A percentile compares a stretch with the other conserved stretches of the same genome.
These are phyloP conservation scores for Epiblema foenella DNA, from an alignment of 2,888 invertebrate species.

Conservation along the genomic window DNA sequence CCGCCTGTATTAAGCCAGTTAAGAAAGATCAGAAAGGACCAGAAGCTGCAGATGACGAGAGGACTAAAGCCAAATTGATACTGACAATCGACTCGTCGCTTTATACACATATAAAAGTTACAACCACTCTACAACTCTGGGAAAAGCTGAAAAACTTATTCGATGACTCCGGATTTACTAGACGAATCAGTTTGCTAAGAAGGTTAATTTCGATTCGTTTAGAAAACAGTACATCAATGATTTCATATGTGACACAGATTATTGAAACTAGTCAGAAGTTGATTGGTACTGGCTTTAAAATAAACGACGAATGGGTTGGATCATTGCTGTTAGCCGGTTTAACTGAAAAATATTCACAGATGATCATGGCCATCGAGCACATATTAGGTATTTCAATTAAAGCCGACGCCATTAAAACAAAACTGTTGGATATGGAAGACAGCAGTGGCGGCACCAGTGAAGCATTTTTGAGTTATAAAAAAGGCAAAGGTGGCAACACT, in stretches of 20 bases:
- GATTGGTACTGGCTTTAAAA: conserved; percentile 1
- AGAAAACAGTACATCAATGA: conserved; percentile 12
- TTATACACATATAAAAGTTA: conserved; percentile 2
- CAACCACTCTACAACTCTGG: background rate
- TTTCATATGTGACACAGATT: conserved; percentile 14
- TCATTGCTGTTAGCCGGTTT: conserved; percentile 5
- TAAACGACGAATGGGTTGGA: conserved; percentile 8
- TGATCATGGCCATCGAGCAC: conserved; percentile 11
- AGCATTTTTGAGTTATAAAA: no score
- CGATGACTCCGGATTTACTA: conserved; percentile 14
- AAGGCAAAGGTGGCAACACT: no score
- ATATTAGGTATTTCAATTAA: background rate
- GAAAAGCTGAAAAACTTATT: conserved; percentile 2
- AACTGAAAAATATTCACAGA: conserved; percentile 1
- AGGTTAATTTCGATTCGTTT: conserved; percentile 10
- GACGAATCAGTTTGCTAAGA: conserved; percentile 17
- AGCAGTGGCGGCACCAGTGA: no score
- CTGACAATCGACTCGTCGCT: conserved; percentile 13
- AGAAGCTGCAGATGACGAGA: conserved; percentile 4
- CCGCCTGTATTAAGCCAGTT: background rate
- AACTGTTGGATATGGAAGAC: no score
- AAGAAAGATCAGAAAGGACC: background rate
- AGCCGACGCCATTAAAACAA: no score
- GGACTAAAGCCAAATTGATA: background rate
- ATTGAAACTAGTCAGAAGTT: conserved; percentile 9